phyloP scores from a whole-genome alignment of 1,140 invertebrate species.

The Hylaeus anthracinus region DNA sequence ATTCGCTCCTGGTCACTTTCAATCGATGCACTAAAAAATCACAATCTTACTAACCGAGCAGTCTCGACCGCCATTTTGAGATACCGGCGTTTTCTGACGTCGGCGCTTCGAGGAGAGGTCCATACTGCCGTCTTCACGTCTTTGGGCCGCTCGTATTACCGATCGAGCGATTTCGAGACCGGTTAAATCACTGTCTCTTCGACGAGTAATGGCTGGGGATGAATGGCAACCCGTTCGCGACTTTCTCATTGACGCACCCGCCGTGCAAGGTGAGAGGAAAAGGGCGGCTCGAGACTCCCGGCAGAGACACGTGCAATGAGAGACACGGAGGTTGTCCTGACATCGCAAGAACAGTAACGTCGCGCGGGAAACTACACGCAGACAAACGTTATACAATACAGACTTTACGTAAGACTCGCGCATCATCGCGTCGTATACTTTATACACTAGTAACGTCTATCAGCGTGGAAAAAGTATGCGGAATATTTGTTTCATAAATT shows the following conservation, averaged over 20 bases:
- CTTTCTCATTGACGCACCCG: not conserved
- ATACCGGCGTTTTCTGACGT: slow-evolving; percentile 6
- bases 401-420: no score
- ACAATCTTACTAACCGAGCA: slow-evolving; percentile 60
- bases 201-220: no score
- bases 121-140: not conserved
- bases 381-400: no score
- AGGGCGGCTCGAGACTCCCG: slow-evolving; percentile 35
- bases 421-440: no score
- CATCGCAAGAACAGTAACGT: no score
- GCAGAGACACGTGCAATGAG: slow-evolving; percentile 46
- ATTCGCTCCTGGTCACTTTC: slow-evolving; percentile 33
- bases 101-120: not conserved
- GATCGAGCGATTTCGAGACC: not conserved
- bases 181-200: no score
- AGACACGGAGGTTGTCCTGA: no score
- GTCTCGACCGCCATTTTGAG: slow-evolving; percentile 43
- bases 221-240: slow-evolving; percentile 1
- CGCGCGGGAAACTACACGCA: no score
- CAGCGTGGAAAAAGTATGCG: no score
- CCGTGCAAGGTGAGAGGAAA: not conserved
- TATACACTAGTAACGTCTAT: no score
- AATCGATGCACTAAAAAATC: slow-evolving; percentile 44
- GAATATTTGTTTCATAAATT: no score
- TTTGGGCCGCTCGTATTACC: not conserved